A percentile compares a stretch with the other conserved stretches of the same genome.
Evolutionary conservation across 30 jellyfish, hydroid and myxozoan species (phyloP).

Genomic region (Sanderia malayensis): DNA sequence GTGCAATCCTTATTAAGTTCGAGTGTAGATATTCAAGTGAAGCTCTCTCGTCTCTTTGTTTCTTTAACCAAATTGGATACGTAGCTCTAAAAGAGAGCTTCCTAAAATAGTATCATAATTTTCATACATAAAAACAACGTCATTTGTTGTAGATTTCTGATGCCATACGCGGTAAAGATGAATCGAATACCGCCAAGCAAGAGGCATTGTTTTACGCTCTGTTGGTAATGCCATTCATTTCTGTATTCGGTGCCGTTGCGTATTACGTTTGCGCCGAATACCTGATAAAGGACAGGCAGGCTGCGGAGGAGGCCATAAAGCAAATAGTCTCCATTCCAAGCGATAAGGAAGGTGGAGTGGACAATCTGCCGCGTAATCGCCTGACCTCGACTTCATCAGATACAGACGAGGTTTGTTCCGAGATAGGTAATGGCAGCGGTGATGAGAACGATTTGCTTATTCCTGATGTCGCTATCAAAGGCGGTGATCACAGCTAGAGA

Average conservation of each 20-base stretch:
- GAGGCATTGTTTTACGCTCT: constrained; percentile 69
- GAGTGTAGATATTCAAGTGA: too few relatives aligned
- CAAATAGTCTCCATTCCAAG: too few relatives aligned
- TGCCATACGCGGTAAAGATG: constrained; percentile 48
- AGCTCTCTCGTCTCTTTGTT: too few relatives aligned
- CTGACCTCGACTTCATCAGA: constrained; percentile 1
- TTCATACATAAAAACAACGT: too few relatives aligned
- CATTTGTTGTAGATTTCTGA: constrained; percentile 81
- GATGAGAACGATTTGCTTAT: neutral
- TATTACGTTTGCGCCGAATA: constrained; percentile 63
- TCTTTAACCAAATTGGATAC: too few relatives aligned
- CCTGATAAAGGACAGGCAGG: constrained; percentile 52
- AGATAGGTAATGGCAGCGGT: too few relatives aligned
- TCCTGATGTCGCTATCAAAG: constrained; percentile 2
- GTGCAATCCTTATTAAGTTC: too few relatives aligned
- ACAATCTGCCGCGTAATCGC: constrained; percentile 36
- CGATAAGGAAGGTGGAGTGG: constrained; percentile 7
- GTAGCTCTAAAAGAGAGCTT: too few relatives aligned
- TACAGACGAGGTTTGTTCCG: neutral
- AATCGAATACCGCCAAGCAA: constrained; percentile 35
- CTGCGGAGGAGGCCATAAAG: constrained; percentile 53
- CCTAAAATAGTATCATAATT: too few relatives aligned
- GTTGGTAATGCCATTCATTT: constrained; percentile 69
- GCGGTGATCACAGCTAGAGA: too few relatives aligned
- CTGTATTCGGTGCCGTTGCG: constrained; percentile 63